Evolutionary conservation across 2,797 vertebrate species (phyloP).

Genomic region (Diglossa cyanea): DNA sequence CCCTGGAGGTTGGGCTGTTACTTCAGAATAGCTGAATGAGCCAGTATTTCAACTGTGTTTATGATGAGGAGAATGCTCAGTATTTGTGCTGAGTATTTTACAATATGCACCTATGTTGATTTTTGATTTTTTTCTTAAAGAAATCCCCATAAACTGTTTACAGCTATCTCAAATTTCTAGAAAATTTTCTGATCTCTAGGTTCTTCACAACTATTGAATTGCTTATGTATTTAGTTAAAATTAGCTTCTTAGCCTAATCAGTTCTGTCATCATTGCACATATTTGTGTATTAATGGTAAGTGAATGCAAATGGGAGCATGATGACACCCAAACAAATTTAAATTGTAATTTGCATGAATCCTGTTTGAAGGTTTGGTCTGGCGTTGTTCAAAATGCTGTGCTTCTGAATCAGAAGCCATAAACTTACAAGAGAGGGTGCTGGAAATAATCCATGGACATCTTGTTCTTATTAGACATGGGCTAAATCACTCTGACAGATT

Average conservation of each 20-base stretch:
- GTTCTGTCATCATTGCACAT: background rate
- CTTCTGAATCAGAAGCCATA: constrained; percentile 34
- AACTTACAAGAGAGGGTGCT: background rate
- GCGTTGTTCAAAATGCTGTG: background rate
- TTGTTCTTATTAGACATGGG: constrained; percentile 17
- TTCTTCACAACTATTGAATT: background rate
- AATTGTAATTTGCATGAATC: background rate
- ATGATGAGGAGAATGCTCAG: background rate
- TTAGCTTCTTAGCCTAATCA: background rate
- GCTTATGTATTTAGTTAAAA: background rate
- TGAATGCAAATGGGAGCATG: background rate
- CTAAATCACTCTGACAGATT: constrained; percentile 38
- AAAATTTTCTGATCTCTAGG: background rate
- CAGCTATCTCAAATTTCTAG: background rate
- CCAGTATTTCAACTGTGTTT: background rate
- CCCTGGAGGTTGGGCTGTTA: background rate
- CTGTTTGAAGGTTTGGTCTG: background rate
- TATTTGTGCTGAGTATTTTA: background rate
- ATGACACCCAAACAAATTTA: background rate
- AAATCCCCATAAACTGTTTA: background rate
- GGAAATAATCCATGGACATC: constrained; percentile 48
- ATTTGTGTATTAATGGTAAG: background rate
- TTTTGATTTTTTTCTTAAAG: background rate
- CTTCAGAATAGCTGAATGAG: background rate
- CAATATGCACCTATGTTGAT: accelerated